Conservation (phyloP, 1,140 invertebrate species). For the Drosophila malerkotliana region DNA sequence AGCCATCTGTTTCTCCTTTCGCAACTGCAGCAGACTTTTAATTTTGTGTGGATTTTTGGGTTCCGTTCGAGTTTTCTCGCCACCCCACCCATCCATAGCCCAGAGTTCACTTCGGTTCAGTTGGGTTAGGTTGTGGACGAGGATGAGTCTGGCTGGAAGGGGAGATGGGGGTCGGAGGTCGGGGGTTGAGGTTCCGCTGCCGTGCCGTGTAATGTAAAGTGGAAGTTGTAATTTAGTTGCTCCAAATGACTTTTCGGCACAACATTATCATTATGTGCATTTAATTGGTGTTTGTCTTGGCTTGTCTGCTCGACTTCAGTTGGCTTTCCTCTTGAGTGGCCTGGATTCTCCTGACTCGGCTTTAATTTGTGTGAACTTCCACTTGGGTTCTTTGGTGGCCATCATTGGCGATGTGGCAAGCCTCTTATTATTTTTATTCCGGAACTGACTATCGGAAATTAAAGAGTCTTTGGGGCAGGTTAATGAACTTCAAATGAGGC, state of each 20-base stretch:
- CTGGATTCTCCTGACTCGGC: conserved; percentile 31
- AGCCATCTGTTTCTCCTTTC: conserved; percentile 64
- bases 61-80: conserved; percentile 23
- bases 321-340: conserved; percentile 11
- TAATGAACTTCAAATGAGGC: conserved; percentile 30
- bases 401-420: not conserved
- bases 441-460: conserved; percentile 32
- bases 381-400: conserved; percentile 15
- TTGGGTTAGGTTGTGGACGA: conserved; percentile 11
- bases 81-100: not conserved
- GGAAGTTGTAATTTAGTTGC: conserved; percentile 82
- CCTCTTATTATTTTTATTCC: conserved; percentile 16
- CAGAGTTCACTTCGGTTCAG: conserved; percentile 10
- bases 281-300: conserved; percentile 78
- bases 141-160: conserved; percentile 1
- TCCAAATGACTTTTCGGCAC: conserved; percentile 79
- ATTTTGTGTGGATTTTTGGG: conserved; percentile 71
- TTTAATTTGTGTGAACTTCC: conserved; percentile 74
- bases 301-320: conserved; percentile 38
- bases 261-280: conserved; percentile 81
- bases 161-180: conserved; percentile 9
- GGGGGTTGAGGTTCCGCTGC: conserved; percentile 50
- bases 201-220: conserved; percentile 74
- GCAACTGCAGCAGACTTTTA: conserved; percentile 74
- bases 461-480: conserved; percentile 25